A percentile compares a stretch with the other conserved stretches of the same genome.
phyloP scores from a whole-genome alignment of 2,797 vertebrate species.

The Phalanger gymnotis region DNA sequence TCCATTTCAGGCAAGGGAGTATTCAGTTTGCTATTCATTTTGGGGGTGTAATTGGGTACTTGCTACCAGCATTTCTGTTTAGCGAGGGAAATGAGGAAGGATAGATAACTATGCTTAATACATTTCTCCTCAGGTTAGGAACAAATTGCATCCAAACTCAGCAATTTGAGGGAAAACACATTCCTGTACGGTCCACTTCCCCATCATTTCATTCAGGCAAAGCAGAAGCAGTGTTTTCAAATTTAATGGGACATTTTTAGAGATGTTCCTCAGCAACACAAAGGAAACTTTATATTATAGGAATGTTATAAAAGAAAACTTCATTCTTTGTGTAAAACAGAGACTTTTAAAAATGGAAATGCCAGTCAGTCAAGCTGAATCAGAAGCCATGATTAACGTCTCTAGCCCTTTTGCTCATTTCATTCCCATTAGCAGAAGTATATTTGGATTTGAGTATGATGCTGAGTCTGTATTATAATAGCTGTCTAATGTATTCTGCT shows the following conservation, averaged over 20 bases:
- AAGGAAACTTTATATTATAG: constrained; percentile 44
- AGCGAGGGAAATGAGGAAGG: neutral
- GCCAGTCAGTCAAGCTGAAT: constrained; percentile 50
- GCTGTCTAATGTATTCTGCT: constrained; percentile 17
- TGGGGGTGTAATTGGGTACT: neutral
- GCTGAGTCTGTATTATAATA: constrained; percentile 51
- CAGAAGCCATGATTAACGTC: constrained; percentile 62
- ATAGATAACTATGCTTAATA: neutral
- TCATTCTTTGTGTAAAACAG: constrained; percentile 19
- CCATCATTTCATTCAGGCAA: neutral
- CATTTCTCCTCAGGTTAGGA: neutral
- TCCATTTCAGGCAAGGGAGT: neutral
- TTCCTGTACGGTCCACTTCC: neutral
- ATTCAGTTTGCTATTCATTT: neutral
- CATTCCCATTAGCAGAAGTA: constrained; percentile 38
- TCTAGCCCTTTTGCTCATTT: constrained; percentile 59
- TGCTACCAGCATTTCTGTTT: neutral
- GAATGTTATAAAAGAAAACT: constrained; percentile 57
- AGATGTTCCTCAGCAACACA: constrained; percentile 32
- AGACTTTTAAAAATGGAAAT: constrained; percentile 44
- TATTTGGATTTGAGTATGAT: constrained; percentile 61
- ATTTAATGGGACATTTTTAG: constrained; percentile 35
- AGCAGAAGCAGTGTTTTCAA: constrained; percentile 7
- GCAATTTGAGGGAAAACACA: constrained; percentile 8
- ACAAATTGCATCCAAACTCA: neutral